phyloP scores from a whole-genome alignment of 1,140 invertebrate species.

The Leptinotarsa texana region DNA sequence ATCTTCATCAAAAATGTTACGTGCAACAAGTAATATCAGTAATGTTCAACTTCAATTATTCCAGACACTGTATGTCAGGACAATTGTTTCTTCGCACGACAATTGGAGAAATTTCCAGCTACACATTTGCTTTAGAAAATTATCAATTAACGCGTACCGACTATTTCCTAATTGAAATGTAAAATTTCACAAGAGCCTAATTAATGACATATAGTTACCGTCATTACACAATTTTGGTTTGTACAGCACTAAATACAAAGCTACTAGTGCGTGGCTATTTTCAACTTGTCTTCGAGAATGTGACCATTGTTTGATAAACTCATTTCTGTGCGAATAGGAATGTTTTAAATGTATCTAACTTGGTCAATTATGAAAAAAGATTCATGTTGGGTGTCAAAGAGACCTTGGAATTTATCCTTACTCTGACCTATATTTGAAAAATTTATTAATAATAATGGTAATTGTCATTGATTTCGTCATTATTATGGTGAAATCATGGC shows the following conservation, averaged over 20 bases:
- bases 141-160: neutral
- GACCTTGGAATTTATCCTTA: no score
- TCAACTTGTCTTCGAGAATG: neutral
- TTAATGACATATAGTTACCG: neutral
- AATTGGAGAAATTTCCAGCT: neutral
- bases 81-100: neutral
- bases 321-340: no score
- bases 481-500: no score
- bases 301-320: neutral
- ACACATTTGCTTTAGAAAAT: neutral
- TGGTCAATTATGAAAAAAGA: no score
- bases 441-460: no score
- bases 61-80: neutral
- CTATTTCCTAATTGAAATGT: neutral
- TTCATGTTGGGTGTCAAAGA: no score
- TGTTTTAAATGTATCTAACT: no score
- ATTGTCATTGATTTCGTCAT: no score
- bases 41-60: no score
- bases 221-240: neutral
- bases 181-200: neutral
- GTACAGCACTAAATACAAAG: neutral
- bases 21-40: no score
- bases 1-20: no score
- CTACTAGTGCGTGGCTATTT: neutral
- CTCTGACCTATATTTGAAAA: no score